Evolutionary conservation across 2,888 invertebrate genomes (phyloP), one percentile per base, ranked within the genome.

Genomic region (Itoplectis maculator): DNA sequence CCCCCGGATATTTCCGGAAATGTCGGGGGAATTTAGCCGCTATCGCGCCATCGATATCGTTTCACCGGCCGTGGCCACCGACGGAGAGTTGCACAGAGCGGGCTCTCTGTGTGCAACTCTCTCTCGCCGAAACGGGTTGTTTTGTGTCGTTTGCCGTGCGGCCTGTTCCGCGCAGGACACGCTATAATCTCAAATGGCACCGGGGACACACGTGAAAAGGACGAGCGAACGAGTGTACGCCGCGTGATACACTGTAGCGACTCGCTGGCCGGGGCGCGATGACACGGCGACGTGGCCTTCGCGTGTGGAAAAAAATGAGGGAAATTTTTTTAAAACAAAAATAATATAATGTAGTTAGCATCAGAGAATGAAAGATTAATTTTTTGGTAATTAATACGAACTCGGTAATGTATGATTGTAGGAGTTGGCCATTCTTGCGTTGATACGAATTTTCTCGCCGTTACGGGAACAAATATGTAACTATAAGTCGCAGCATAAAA

Each of bases 11-110:
- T 79, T 76, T 79, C 76, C 79, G 79, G 66, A 68, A 79, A 76
- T 61, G 79, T 79, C 68, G 79, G 68, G 72, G 63, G 72, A 76
- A 82, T 82, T 82, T 77, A 79, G 82, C 72, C 61, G 66, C 74
- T 79, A 74, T 79, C 65, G 79, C 29, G 68, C 29, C 76, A 79
- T 82, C 73, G 82, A 79, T 79, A 72, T 68, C 72, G 68, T 76
- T 56, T 63, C 47, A 18, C 47, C 72, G 65, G 15, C 18, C 18
- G 54, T 56, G 68, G 42, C 15, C 37, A 42, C 51, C n/a, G 54
- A n/a, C n/a, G n/a, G n/a, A n/a, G n/a, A n/a, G n/a, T n/a, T n/a
- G n/a, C n/a, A n/a, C n/a, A n/a, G 7, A 37, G 45, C 51, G 18
- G n/a, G 42, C 42, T 37, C 66, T 45, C 35, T 45, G 42, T 69